Evolutionary conservation across 2,113 vertebrate species (phyloP), one percentile per base, ranked within the genome.

Genomic region (Anseranas semipalmata): DNA sequence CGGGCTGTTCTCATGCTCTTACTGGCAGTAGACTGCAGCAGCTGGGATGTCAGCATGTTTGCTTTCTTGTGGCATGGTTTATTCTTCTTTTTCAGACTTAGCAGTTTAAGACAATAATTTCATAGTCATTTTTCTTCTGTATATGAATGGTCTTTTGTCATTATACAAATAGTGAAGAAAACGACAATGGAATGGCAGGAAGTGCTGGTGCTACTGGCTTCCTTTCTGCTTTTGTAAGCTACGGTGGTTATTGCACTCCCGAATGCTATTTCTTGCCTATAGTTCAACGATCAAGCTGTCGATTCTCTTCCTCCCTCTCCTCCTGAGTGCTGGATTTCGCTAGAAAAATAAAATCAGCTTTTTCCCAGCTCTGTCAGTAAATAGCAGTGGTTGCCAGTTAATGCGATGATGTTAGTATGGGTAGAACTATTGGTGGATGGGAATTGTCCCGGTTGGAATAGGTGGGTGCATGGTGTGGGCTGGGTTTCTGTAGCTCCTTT

Each of bases 41-140:
- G 83, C 93, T 93, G 96, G 73, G 92, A 56, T 92, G 66, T 58
- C 90, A 87, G 83, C 68, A 24, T 90, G 66, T 90, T 97, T 96
- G 92, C 90, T 93, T 96, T 88, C 68, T 81, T 86, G 65, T 80
- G 73, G 52, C 52, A 80, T 83, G 55, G 56, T 88, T 95, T 94
- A 86, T 84, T 28, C 73, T 85, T 65, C 78, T 86, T 88, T 84
- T 93, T 90, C 60, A 87, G 52, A 25, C 62, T 56, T 74, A 90
- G 60, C 39, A 68, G 30, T 89, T 87, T 92, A 72, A 87, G 50
- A 67, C 48, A 41, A 46, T 74, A 80, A 73, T 59, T 72, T 28
- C 60, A 8, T 71, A 71, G 56, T 70, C 4, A 2, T 17, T 56
- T 80, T 28, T 62, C 16, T 5, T 7, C 27, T 6, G 6, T 55